These are phyloP conservation scores for Lethrus apterus DNA, from an alignment of 1,140 invertebrate genomes.

Conservation along the genomic window DNA sequence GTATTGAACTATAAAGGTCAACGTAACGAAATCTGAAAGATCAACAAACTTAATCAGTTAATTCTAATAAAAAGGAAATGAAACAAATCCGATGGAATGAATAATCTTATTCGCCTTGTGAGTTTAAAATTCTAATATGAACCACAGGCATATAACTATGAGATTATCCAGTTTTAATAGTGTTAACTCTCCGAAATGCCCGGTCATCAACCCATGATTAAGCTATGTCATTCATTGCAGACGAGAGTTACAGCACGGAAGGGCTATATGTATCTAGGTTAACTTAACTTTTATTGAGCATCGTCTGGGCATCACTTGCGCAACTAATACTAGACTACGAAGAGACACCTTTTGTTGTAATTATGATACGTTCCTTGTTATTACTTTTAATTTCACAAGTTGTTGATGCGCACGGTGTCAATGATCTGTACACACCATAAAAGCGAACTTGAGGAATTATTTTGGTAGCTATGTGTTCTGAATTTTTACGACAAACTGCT, in stretches of 20 bases:
- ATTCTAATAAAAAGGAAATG: too few relatives aligned
- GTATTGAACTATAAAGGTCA: too few relatives aligned
- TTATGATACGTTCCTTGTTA: conserved; percentile 4
- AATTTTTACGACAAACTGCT: conserved; percentile 16
- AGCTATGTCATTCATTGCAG: conserved; percentile 21
- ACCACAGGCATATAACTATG: too few relatives aligned
- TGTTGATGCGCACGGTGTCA: conserved; percentile 23
- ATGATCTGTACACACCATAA: conserved; percentile 23
- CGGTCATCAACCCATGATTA: conserved; percentile 23
- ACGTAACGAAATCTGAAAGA: too few relatives aligned
- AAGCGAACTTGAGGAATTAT: conserved; percentile 20
- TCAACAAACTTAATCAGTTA: too few relatives aligned
- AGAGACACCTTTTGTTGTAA: conserved; percentile 10
- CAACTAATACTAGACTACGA: background rate
- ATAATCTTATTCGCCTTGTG: too few relatives aligned
- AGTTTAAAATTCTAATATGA: too few relatives aligned
- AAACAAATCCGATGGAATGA: too few relatives aligned
- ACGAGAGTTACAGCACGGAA: conserved; percentile 14
- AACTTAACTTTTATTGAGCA: conserved; percentile 18
- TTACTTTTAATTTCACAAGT: conserved; percentile 7
- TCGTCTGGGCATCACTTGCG: conserved; percentile 8
- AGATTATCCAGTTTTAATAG: conserved; percentile 9
- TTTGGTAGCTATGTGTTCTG: conserved; percentile 18
- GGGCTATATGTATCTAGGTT: conserved; percentile 24
- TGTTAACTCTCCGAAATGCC: conserved; percentile 15